phyloP scores from a whole-genome alignment of 2,888 invertebrate species.

The Catocala sponsa region DNA sequence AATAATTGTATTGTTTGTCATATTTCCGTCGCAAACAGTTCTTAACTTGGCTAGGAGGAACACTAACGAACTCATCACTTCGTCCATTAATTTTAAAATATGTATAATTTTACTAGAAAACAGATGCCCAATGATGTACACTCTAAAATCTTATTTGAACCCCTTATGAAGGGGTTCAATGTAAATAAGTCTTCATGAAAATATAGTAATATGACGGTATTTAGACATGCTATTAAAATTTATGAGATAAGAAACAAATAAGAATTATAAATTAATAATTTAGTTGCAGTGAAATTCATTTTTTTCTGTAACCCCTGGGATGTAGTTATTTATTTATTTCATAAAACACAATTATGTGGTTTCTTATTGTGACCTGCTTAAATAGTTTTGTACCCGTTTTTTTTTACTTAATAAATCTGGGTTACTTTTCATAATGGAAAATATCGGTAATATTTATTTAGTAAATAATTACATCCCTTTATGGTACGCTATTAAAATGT shows the following conservation, averaged over 20 bases:
- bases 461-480: slow-evolving; percentile 61
- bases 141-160: slow-evolving; percentile 74
- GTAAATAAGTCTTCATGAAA: slow-evolving; percentile 81
- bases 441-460: slow-evolving; percentile 23
- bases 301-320: slow-evolving; percentile 64
- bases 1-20: slow-evolving; percentile 78
- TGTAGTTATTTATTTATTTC: slow-evolving; percentile 64
- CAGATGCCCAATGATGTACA: slow-evolving; percentile 81
- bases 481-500: slow-evolving; percentile 69
- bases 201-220: slow-evolving; percentile 64
- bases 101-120: slow-evolving; percentile 82
- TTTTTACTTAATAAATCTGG: too few species aligned
- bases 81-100: slow-evolving; percentile 87
- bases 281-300: slow-evolving; percentile 72
- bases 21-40: slow-evolving; percentile 86
- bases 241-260: slow-evolving; percentile 73
- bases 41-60: slow-evolving; percentile 84
- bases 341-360: background rate
- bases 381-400: background rate
- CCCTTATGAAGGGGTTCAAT: slow-evolving; percentile 82
- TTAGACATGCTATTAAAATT: slow-evolving; percentile 76
- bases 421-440: background rate
- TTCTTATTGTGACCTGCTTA: background rate
- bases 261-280: slow-evolving; percentile 78
- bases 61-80: slow-evolving; percentile 87